Base-by-base conservation (phyloP, 2,888 invertebrate species). In the Myathropa florea region DNA sequence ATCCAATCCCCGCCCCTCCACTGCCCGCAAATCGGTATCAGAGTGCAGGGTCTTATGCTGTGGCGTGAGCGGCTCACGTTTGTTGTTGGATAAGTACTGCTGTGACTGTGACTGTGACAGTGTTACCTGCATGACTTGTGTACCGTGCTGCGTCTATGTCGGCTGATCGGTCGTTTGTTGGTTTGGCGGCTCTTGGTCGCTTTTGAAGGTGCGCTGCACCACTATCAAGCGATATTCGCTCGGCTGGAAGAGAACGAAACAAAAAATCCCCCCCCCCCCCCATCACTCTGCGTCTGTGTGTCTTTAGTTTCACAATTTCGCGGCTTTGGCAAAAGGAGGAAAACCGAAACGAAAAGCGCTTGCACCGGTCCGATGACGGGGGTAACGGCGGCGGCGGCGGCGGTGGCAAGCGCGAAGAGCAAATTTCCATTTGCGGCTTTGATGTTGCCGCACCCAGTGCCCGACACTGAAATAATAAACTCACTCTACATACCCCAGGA, bases 301-400 rank as follows among this genome's bases (percentile, higher is more conserved):
- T 72, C 72, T 77, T 72, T 24, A 78, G 82, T 85, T 82, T 85
- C 57, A 57, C 63, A 46, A 18, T 84, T 71, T 76, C 39, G 65
- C 57, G 67, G 63, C 61, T 28, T 71, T 46, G 64, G 55, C 26
- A 77, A 82, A 63, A 68, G 64, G 7, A 46, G 46, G 39, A 73
- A 70, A 81, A 53, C 36, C 67, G n/a, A 39, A 79, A 30, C 28
- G 57, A 53, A 64, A 77, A 70, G 36, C 77, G 76, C 53, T 46
- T 18, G 46, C 46, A 46, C 7, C 46, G 46, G 7, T 18, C 18
- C n/a, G 14, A 3, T n/a, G n/a, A n/a, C n/a, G n/a, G n/a, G n/a
- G n/a, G 14, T 1, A n/a, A 0, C n/a, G 1, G 12, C 0, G 2
- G 12, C 33, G 46, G 46, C 18, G 46, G 18, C 7, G 46, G n/a